Base-by-base conservation (phyloP, 2,888 invertebrate genomes). In the Patella ulyssiponensis region DNA sequence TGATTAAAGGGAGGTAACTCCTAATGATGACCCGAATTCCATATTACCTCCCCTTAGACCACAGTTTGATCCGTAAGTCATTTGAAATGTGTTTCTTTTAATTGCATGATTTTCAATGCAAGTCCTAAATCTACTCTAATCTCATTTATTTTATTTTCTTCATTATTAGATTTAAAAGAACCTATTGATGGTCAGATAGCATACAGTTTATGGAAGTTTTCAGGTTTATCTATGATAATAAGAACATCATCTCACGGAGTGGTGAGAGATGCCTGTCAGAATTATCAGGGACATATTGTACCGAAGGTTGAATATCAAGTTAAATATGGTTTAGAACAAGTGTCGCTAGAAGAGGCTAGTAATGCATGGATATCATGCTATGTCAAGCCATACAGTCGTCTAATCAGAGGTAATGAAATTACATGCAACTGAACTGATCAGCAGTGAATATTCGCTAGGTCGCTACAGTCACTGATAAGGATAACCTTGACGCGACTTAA, bases 291-390 rank as follows among this genome's bases (percentile, higher is more conserved):
- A 2, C 84, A 86, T 75, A 69, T 90, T 7, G 56, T 82, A 3
- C 85, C 88, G 0, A 90, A 90, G 81, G 79, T 89, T 79, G 90
- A 90, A 79, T 88, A 88, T 77, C 90, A 90, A 81, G 77, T 85
- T 9, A 77, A 74, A 23, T 84, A 82, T 79, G 90, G 90, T 0
- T 77, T 85, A 74, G 90, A 89, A 76, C 85, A 87, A 76, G 79
- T 84, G 11, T 87, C 88, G 2, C 69, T 82, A 9, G 85, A 82
- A 75, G 89, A 90, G 71, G 79, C 80, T 23, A 81, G 85, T 1
- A 82, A 81, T 20, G 81, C 83, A 64, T 90, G 89, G 89, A 84
- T 87, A 11, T 83, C 87, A 9, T 83, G 87, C 3, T 86, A 83
- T 74, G 77, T 89, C 52, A 77, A 88, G 75, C 88, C 88, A 23